Conservation (phyloP, 1,140 invertebrate species). For the Drosophila bifasciata region DNA sequence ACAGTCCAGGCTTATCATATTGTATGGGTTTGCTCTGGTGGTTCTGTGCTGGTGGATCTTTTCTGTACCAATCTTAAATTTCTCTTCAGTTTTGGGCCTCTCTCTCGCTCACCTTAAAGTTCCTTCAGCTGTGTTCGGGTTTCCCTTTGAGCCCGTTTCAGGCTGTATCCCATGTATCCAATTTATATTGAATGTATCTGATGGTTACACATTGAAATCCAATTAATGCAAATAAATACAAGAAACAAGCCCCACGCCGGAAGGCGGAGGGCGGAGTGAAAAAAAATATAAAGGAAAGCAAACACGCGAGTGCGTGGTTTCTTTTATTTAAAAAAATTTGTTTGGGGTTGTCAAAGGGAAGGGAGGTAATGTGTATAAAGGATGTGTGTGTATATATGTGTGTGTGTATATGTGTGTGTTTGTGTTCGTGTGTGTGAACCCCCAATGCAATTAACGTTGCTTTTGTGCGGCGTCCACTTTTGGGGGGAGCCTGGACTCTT, state of each 20-base stretch:
- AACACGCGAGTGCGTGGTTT: constrained; percentile 58
- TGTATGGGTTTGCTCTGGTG: no score
- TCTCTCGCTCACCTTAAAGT: constrained; percentile 12
- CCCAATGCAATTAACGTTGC: constrained; percentile 76
- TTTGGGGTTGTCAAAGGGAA: constrained; percentile 23
- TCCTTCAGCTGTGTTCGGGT: constrained; percentile 7
- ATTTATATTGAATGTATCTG: constrained; percentile 42
- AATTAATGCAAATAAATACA: constrained; percentile 81
- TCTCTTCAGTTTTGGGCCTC: no score
- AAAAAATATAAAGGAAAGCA: constrained; percentile 35
- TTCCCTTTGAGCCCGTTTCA: constrained; percentile 21
- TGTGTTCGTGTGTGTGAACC: constrained; percentile 42
- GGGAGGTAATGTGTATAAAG: not conserved
- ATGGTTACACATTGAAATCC: constrained; percentile 66
- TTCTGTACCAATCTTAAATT: no score
- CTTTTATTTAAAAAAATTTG: constrained; percentile 69
- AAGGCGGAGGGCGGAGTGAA: no score
- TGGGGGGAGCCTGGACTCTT: constrained; percentile 11
- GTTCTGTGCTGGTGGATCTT: no score
- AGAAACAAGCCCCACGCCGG: constrained; percentile 32
- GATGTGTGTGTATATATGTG: constrained; percentile 6
- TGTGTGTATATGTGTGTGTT: constrained; percentile 22
- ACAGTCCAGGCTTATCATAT: not conserved
- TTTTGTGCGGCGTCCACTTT: constrained; percentile 70
- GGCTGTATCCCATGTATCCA: constrained; percentile 15